phyloP scores from a whole-genome alignment of 2,888 invertebrate species.

The Drosophila acutilabella region DNA sequence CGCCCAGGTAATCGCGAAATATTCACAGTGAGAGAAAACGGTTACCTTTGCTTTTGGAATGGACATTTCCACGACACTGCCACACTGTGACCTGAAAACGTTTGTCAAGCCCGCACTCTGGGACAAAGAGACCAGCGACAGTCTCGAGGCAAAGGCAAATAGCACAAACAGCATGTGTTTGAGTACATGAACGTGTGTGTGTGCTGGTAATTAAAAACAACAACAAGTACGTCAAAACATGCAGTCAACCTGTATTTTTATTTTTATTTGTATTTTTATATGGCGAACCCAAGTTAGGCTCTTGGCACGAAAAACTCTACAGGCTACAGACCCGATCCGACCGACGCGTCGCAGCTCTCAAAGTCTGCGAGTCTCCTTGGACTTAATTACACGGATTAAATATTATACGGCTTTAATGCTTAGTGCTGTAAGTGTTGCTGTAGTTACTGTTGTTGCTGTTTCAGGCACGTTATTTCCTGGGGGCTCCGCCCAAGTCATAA shows the following conservation, averaged over 20 bases:
- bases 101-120: constrained; percentile 48
- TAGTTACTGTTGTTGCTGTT: constrained; percentile 11
- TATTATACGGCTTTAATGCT: constrained; percentile 76
- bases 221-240: constrained; percentile 40
- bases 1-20: constrained; percentile 30
- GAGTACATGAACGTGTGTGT: constrained; percentile 28
- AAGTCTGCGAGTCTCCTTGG: constrained; percentile 65
- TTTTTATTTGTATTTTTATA: constrained; percentile 64
- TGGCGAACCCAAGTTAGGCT: constrained; percentile 41
- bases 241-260: constrained; percentile 68
- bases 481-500: constrained; percentile 35
- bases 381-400: constrained; percentile 82
- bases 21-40: constrained; percentile 6
- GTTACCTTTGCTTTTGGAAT: background rate
- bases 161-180: constrained; percentile 40
- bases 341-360: constrained; percentile 13
- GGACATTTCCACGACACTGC: constrained; percentile 63
- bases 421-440: constrained; percentile 25
- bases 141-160: constrained; percentile 46
- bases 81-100: constrained; percentile 70
- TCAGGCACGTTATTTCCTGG: constrained; percentile 26
- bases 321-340: constrained; percentile 4
- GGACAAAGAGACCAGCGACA: constrained; percentile 13
- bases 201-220: constrained; percentile 75
- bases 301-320: constrained; percentile 32